Evolutionary conservation across 2,888 invertebrate genomes (phyloP).

Genomic region (Drepana falcataria): DNA sequence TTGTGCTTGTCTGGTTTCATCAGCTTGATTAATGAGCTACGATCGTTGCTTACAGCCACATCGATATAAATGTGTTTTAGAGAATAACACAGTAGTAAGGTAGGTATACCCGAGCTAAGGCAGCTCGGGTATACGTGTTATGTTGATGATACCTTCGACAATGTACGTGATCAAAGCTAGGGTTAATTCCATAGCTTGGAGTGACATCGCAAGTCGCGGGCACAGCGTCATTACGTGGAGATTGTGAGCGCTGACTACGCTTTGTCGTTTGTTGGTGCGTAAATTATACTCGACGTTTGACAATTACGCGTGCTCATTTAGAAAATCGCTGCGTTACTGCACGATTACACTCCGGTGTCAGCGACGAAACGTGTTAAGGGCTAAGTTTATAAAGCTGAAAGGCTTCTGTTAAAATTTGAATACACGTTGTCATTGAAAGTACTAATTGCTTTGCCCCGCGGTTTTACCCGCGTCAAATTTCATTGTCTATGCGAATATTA

Average conservation of each 20-base stretch:
- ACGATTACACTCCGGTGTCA: conserved; percentile 16
- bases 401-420: background rate
- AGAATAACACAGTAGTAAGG: no score
- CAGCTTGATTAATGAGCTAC: background rate
- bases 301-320: conserved; percentile 41
- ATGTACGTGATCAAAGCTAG: conserved; percentile 14
- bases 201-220: conserved; percentile 23
- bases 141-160: conserved; percentile 8
- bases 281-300: conserved; percentile 38
- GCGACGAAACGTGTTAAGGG: conserved; percentile 18
- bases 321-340: conserved; percentile 36
- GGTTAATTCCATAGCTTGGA: conserved; percentile 16
- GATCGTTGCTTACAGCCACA: background rate
- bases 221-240: conserved; percentile 30
- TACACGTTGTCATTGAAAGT: background rate
- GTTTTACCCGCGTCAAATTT: no score
- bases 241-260: conserved; percentile 29
- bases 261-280: conserved; percentile 45
- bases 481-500: no score
- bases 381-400: background rate
- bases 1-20: background rate
- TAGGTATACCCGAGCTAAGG: no score
- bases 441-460: no score
- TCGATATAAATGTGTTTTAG: no score
- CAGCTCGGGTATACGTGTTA: background rate